These are phyloP conservation scores for Tenthredo mesomela DNA, from an alignment of 2,888 invertebrate species.

Conservation along the genomic window DNA sequence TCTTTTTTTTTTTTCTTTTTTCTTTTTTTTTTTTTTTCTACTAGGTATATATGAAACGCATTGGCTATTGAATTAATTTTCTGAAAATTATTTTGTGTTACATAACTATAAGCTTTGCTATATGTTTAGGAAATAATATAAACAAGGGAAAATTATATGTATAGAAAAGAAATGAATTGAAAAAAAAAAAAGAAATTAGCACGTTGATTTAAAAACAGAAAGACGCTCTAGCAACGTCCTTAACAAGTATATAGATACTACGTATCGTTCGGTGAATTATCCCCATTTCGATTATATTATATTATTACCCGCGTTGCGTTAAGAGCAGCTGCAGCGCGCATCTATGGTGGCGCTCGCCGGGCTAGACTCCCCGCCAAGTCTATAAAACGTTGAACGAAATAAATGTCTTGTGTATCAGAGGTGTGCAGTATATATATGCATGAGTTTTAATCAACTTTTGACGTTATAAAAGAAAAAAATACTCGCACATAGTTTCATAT, in stretches of 20 bases:
- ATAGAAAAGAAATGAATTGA: not conserved
- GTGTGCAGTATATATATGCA: not conserved
- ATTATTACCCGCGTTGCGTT: not conserved
- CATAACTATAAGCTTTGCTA: too few species aligned
- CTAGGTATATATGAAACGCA: too few species aligned
- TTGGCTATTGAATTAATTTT: too few species aligned
- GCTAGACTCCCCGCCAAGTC: constrained; percentile 22
- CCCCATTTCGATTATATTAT: constrained; percentile 11
- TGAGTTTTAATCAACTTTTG: constrained; percentile 1
- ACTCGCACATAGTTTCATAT: constrained; percentile 16
- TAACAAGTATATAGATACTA: not conserved
- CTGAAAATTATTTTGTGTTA: too few species aligned
- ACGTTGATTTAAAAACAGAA: not conserved
- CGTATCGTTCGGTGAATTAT: constrained; percentile 1
- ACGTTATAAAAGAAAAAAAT: constrained; percentile 17
- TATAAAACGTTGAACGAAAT: constrained; percentile 27
- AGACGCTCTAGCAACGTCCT: not conserved
- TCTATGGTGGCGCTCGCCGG: not conserved
- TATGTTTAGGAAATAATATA: too few species aligned
- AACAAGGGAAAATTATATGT: not conserved
- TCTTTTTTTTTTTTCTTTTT: too few species aligned
- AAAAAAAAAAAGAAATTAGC: not conserved
- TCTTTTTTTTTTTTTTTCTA: too few species aligned
- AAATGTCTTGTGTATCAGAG: not conserved
- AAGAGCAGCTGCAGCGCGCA: constrained; percentile 4